Evolutionary conservation across 2,888 invertebrate genomes (phyloP).

Genomic region (Dicranocentrus wangi): DNA sequence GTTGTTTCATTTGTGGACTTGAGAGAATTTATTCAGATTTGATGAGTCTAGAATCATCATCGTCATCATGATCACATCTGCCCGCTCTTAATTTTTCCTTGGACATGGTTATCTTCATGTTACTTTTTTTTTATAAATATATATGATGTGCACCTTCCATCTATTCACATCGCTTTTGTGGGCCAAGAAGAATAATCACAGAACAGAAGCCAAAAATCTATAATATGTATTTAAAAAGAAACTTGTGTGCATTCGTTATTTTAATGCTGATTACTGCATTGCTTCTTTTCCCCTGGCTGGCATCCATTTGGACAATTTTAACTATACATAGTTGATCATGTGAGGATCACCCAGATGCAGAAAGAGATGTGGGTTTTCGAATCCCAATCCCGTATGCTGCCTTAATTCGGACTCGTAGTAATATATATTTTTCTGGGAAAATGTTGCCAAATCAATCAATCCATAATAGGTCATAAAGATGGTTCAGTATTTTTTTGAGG

Average conservation of each 20-base stretch:
- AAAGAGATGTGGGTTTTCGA: too few relatives aligned
- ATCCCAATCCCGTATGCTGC: too few relatives aligned
- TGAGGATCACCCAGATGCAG: too few relatives aligned
- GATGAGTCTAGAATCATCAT: neutral
- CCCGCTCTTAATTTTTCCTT: neutral
- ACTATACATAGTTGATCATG: too few relatives aligned
- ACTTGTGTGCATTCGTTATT: too few relatives aligned
- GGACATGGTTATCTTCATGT: neutral
- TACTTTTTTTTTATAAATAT: slow-evolving; percentile 7
- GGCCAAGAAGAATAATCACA: slow-evolving; percentile 11
- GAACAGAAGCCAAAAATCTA: neutral
- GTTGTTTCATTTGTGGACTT: neutral
- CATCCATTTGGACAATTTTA: too few relatives aligned
- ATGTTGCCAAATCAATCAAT: slow-evolving; percentile 41
- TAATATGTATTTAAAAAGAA: too few relatives aligned
- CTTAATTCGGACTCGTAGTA: neutral
- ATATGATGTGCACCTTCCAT: too few relatives aligned
- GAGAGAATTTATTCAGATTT: neutral
- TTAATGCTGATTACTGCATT: too few relatives aligned
- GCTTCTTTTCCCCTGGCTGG: too few relatives aligned
- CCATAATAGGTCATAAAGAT: neutral
- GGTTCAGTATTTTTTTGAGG: too few relatives aligned
- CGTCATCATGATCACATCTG: slow-evolving; percentile 10
- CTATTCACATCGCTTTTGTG: neutral
- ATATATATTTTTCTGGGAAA: slow-evolving; percentile 26